These are phyloP conservation scores for Hesperophylax magnus DNA, from an alignment of 1,140 invertebrate genomes.

Conservation along the genomic window DNA sequence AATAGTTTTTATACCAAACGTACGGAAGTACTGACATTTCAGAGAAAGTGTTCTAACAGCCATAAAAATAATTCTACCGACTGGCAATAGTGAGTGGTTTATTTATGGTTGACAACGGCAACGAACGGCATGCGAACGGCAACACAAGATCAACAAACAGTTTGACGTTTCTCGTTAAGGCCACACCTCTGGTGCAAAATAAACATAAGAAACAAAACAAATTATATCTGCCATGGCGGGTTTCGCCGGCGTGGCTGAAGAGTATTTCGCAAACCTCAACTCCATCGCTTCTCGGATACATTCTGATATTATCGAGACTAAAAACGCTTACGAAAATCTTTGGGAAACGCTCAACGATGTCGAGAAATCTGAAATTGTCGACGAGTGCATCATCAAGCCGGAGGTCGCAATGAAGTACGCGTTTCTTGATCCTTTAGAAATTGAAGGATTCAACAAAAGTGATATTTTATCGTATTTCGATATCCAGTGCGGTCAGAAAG, in stretches of 20 bases:
- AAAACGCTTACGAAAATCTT: conserved; percentile 78
- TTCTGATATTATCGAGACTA: conserved; percentile 78
- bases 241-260: conserved; percentile 70
- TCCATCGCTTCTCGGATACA: conserved; percentile 78
- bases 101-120: too few species aligned
- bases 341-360: conserved; percentile 78
- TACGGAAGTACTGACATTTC: too few species aligned
- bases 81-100: too few species aligned
- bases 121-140: too few species aligned
- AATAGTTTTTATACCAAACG: too few species aligned
- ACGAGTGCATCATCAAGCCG: conserved; percentile 83
- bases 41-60: too few species aligned
- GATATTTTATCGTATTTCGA: conserved; percentile 69
- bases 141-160: too few species aligned
- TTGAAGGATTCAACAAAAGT: conserved; percentile 63
- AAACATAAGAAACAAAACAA: conserved; percentile 19
- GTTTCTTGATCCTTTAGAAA: conserved; percentile 66
- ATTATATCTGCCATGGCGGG: conserved; percentile 60
- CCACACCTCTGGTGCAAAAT: conserved; percentile 13
- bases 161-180: conserved; percentile 17
- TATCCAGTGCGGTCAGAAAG: conserved; percentile 62
- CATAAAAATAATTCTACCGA: too few species aligned
- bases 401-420: conserved; percentile 81
- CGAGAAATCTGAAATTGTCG: conserved; percentile 81
- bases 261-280: conserved; percentile 81